Evolutionary conservation across 2,888 invertebrate genomes (phyloP).

Genomic region (Formica aserva): DNA sequence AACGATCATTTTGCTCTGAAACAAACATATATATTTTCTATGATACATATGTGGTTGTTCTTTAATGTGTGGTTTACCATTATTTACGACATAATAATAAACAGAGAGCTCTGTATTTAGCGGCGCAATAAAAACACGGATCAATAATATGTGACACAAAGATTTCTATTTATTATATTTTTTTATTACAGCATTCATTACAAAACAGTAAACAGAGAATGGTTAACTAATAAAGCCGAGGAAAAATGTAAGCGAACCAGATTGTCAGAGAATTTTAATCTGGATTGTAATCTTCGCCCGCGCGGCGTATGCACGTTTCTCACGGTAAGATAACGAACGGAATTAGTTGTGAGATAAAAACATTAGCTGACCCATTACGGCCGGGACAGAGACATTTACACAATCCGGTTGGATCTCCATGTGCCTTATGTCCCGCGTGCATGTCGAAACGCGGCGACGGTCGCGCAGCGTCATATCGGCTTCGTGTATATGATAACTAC

Average conservation of each 20-base stretch:
- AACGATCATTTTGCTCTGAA: not conserved
- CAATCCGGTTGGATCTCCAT: slow-evolving; percentile 35
- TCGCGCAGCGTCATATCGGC: slow-evolving; percentile 35
- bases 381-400: slow-evolving; percentile 21
- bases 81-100: not conserved
- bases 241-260: not conserved
- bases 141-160: not conserved
- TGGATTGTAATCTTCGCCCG: slow-evolving; percentile 25
- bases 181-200: slow-evolving; percentile 9
- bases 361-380: slow-evolving; percentile 31
- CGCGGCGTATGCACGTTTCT: slow-evolving; percentile 14
- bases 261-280: not conserved
- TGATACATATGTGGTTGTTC: not conserved
- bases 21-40: not conserved
- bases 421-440: slow-evolving; percentile 23
- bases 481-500: slow-evolving; percentile 35
- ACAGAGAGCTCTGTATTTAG: not conserved
- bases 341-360: slow-evolving; percentile 9
- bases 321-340: slow-evolving; percentile 1
- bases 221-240: not conserved
- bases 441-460: not conserved
- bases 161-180: not conserved
- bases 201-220: not conserved
- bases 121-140: not conserved
- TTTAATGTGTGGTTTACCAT: not conserved